Percentiles rank a stretch among this genome's conserved stretches.
phyloP scores from a whole-genome alignment of 1,140 invertebrate species.

The Ceratoteleas bidentatus region DNA sequence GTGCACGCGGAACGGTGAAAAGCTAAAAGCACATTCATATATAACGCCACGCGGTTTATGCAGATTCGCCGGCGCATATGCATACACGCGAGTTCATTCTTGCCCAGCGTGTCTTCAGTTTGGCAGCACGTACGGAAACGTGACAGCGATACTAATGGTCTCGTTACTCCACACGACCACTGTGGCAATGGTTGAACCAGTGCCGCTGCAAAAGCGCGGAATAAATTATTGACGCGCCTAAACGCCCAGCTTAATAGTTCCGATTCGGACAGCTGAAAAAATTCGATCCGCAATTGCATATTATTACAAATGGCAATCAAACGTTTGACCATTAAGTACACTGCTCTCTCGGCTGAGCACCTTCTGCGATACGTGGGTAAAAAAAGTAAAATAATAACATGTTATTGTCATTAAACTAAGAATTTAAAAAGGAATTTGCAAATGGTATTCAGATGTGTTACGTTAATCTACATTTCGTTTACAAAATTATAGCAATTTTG shows the following conservation, averaged over 20 bases:
- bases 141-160: constrained; percentile 66
- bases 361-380: too few relatives aligned
- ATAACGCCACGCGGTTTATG: constrained; percentile 64
- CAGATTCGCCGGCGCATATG: constrained; percentile 62
- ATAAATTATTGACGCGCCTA: constrained; percentile 53
- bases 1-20: constrained; percentile 56
- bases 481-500: too few relatives aligned
- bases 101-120: constrained; percentile 64
- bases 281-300: background rate
- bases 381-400: too few relatives aligned
- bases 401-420: too few relatives aligned
- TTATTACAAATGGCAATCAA: background rate
- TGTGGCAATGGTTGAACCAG: constrained; percentile 35
- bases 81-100: constrained; percentile 64
- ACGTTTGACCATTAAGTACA: background rate
- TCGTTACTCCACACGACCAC: constrained; percentile 60
- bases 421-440: too few relatives aligned
- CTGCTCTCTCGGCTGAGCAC: background rate
- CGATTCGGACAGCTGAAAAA: constrained; percentile 8
- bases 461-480: background rate
- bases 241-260: constrained; percentile 30
- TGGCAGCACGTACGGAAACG: constrained; percentile 67
- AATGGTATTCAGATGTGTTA: too few relatives aligned
- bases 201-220: constrained; percentile 27
- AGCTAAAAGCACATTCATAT: constrained; percentile 66